phyloP scores from a whole-genome alignment of 2,113 vertebrate species.

The Hemiscyllium ocellatum region DNA sequence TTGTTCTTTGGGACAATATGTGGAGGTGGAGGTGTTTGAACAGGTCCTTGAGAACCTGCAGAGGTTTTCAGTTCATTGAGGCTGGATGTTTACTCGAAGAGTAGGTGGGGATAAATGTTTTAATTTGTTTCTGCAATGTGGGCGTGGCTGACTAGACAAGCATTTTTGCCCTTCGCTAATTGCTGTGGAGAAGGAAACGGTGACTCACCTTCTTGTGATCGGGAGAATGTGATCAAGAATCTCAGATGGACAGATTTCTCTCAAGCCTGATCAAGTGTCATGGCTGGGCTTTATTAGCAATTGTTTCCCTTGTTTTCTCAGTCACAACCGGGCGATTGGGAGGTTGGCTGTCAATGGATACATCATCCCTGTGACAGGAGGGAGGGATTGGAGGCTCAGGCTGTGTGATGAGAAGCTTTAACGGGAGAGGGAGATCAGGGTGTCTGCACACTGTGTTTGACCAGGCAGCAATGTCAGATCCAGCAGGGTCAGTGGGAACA shows the following conservation, averaged over 20 bases:
- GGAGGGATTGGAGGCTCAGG: neutral
- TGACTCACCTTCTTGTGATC: too few relatives aligned
- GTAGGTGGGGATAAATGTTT: neutral
- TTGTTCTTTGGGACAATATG: neutral
- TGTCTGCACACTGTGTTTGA: neutral
- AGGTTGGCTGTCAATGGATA: neutral
- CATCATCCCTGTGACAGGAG: neutral
- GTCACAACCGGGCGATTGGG: neutral
- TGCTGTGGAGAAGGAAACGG: too few relatives aligned
- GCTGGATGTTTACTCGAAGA: neutral
- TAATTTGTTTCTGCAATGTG: too few relatives aligned
- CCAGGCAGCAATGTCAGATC: neutral
- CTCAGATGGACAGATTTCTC: neutral
- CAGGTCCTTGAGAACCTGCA: neutral
- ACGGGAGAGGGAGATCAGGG: neutral
- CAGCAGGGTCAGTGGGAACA: neutral
- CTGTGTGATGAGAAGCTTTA: neutral
- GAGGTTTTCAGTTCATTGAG: neutral
- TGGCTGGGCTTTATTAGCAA: neutral
- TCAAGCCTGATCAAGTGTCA: neutral
- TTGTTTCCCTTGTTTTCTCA: neutral
- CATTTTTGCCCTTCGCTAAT: too few relatives aligned
- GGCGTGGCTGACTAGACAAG: too few relatives aligned
- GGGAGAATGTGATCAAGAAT: neutral
- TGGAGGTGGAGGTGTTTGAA: neutral